phyloP scores from a whole-genome alignment of 1,140 invertebrate genomes.

The Drosophila equinoxialis region DNA sequence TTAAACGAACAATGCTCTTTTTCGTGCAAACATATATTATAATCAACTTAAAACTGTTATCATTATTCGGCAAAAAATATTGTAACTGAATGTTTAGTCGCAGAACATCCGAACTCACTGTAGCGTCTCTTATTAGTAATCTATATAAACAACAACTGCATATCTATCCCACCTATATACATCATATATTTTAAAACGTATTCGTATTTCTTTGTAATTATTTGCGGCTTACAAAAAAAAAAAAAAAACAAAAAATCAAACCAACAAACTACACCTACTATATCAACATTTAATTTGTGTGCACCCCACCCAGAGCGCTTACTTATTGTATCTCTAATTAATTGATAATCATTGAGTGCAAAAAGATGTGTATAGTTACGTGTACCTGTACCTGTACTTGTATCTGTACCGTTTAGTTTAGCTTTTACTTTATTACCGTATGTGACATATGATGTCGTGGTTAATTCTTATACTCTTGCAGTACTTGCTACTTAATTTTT shows the following conservation, averaged over 20 bases:
- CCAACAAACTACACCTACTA: constrained; percentile 37
- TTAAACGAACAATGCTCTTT: constrained; percentile 58
- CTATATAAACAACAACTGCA: constrained; percentile 16
- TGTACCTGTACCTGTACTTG: constrained; percentile 19
- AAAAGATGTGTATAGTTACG: constrained; percentile 25
- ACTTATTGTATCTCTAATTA: constrained; percentile 16
- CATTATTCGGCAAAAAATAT: constrained; percentile 38
- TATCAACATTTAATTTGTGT: constrained; percentile 60
- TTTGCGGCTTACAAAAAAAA: constrained; percentile 55
- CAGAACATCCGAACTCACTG: constrained; percentile 49
- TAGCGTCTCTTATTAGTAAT: constrained; percentile 28
- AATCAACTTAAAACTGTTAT: constrained; percentile 23
- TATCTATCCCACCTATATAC: constrained; percentile 38
- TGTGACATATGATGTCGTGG: constrained; percentile 80
- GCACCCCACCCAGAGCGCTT: constrained; percentile 65
- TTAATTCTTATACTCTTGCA: constrained; percentile 62
- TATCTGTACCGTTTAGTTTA: constrained; percentile 37
- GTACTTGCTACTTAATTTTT: constrained; percentile 60
- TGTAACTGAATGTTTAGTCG: constrained; percentile 66
- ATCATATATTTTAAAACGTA: constrained; percentile 41
- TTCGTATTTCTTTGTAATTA: constrained; percentile 62
- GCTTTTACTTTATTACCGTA: constrained; percentile 20
- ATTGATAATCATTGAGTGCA: constrained; percentile 34
- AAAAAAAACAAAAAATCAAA: background rate
- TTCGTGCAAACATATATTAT: constrained; percentile 17